Base-by-base conservation (phyloP, 2,797 vertebrate genomes). In the Hoplostethus mediterraneus region DNA sequence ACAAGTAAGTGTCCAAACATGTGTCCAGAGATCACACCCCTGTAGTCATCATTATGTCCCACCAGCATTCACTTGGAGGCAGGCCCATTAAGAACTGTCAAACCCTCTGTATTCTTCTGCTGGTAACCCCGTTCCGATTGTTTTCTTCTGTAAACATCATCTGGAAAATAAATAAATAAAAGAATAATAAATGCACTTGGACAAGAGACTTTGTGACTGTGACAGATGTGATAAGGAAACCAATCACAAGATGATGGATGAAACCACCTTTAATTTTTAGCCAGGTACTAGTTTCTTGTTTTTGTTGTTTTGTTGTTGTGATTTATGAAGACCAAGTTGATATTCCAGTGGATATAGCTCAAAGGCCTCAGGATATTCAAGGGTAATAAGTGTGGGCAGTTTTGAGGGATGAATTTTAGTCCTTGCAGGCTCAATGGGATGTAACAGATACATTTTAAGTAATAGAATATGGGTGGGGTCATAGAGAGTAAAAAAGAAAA, bases 111-210 rank as follows among this genome's bases (percentile, higher is more conserved):
- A 65, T 95, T 85, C 80, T 90, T 96, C 68, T 78, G 88, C 86
- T 97, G 85, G n/a, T 97, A 95, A 48, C 87, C 89, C 73, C 97
- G 95, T 74, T 99, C 97, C 4, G 97, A 97, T 25, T 52, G 89
- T 84, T 98, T 98, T 89, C 98, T 96, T 70, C 98, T 92, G 93
- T 99, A 99, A 84, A 99, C 98, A 28, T 99, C 98, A 93, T 99
- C 98, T 99, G 92, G 56, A 63, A 75, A 47, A 54, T 11, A 73
- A 66, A 30, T 66, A 10, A 57, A 66, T 65, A n/a, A 61, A 38
- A 70, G 11, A 30, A 2, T 33, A 17, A 38, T 0, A 64, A 16
- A 17, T 16, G 40, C 40, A 42, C 40, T 42, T 42, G 28, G 28
- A 28, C 10, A 10, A 42, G 42, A 44, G 3, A 44, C 12, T 45